These are phyloP conservation scores for Bradypodion ventrale DNA, from an alignment of 2,797 vertebrate genomes.

Conservation along the genomic window DNA sequence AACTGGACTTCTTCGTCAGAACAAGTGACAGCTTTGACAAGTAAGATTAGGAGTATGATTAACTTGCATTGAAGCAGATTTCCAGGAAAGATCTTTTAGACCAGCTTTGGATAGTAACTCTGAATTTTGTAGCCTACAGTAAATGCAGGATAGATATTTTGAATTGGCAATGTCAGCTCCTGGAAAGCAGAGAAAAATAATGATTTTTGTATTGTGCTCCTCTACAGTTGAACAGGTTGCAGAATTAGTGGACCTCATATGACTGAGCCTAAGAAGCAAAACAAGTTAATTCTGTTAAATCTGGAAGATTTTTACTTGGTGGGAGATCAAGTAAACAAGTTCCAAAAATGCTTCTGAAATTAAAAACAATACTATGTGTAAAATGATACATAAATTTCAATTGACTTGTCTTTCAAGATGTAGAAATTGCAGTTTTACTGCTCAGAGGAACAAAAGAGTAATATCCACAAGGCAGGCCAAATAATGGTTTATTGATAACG, in stretches of 20 bases:
- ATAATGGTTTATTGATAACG: neutral
- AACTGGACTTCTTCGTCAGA: conserved; percentile 93
- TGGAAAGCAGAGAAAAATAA: neutral
- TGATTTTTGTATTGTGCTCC: conserved; percentile 8
- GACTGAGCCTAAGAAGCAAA: neutral
- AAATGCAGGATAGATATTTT: conserved; percentile 49
- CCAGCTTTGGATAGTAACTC: neutral
- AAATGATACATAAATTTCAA: neutral
- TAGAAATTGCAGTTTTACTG: neutral
- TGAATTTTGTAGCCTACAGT: neutral
- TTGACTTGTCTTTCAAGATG: neutral
- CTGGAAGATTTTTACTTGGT: neutral
- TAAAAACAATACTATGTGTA: neutral
- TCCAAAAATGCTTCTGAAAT: neutral
- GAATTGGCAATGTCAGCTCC: conserved; percentile 33
- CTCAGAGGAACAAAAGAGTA: neutral
- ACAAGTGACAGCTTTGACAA: conserved; percentile 96
- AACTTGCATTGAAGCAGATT: neutral
- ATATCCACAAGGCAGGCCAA: neutral
- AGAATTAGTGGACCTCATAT: neutral
- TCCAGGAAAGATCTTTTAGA: neutral
- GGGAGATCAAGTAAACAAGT: neutral
- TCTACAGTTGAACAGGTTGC: neutral
- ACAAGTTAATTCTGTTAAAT: neutral
- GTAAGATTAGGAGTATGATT: conserved; percentile 69